phyloP scores from a whole-genome alignment of 2,888 invertebrate species.

The Frankliniella intonsa region DNA sequence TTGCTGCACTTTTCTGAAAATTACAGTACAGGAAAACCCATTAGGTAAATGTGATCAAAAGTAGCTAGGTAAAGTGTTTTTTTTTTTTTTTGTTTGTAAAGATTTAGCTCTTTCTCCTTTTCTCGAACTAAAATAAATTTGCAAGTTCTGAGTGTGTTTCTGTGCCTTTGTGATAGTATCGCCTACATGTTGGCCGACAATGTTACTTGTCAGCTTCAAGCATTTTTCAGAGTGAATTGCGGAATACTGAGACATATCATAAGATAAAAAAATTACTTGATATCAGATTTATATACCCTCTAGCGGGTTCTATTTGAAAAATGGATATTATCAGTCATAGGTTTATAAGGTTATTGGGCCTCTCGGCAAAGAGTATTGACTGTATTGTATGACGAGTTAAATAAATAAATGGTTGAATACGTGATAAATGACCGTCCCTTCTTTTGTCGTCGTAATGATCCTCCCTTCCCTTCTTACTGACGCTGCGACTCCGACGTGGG shows the following conservation, averaged over 20 bases:
- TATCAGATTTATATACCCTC: background rate
- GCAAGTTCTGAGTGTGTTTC: background rate
- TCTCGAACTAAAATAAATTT: background rate
- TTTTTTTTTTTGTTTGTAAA: background rate
- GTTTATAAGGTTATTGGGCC: background rate
- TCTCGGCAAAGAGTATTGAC: background rate
- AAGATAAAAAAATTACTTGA: background rate
- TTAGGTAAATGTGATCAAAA: background rate
- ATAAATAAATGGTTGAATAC: background rate
- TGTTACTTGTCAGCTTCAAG: background rate
- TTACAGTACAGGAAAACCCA: background rate
- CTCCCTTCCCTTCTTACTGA: background rate
- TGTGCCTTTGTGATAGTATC: slow-evolving; percentile 25
- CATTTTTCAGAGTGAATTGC: background rate
- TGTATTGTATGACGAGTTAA: background rate
- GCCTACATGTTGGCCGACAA: background rate
- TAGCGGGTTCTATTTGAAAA: background rate
- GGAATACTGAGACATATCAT: slow-evolving; percentile 18
- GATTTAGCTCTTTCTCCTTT: background rate
- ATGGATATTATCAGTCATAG: background rate
- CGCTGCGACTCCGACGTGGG: too few relatives aligned
- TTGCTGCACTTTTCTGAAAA: background rate
- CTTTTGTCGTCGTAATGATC: background rate
- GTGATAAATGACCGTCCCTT: background rate
- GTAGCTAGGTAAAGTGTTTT: background rate